phyloP scores from a whole-genome alignment of 1,140 invertebrate species.

The Drosophila nigrodunni region DNA sequence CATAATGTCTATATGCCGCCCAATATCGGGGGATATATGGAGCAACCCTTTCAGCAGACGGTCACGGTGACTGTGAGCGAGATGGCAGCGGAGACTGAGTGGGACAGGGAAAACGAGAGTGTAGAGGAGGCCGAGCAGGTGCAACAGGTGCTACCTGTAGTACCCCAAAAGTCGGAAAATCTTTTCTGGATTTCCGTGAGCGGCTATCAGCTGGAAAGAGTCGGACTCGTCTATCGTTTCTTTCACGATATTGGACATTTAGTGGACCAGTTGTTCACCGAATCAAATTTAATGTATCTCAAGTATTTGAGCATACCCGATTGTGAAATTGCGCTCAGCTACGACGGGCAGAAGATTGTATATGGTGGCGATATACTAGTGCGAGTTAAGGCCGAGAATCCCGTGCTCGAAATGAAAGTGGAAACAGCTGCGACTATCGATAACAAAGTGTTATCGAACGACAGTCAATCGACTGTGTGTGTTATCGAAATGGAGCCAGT shows the following conservation, averaged over 20 bases:
- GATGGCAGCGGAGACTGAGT: not conserved
- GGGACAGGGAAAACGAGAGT: not conserved
- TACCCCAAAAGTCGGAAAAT: not conserved
- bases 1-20: constrained; percentile 2
- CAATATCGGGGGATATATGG: not conserved
- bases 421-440: too few relatives aligned
- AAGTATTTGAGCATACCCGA: constrained; percentile 49
- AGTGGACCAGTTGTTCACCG: constrained; percentile 25
- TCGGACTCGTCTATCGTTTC: constrained; percentile 50
- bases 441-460: not conserved
- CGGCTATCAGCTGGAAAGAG: constrained; percentile 22
- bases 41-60: not conserved
- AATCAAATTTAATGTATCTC: constrained; percentile 53
- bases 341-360: constrained; percentile 57
- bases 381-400: constrained; percentile 36
- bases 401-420: not conserved
- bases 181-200: constrained; percentile 58
- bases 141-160: not conserved
- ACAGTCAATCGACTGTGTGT: not conserved
- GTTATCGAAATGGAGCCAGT: constrained; percentile 18
- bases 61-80: not conserved
- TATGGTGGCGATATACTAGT: constrained; percentile 62
- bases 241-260: constrained; percentile 57
- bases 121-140: not conserved
- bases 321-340: constrained; percentile 54